Evolutionary conservation across 2,113 vertebrate genomes (phyloP), one percentile per base, ranked within the genome.

Genomic region (Nanorana parkeri): DNA sequence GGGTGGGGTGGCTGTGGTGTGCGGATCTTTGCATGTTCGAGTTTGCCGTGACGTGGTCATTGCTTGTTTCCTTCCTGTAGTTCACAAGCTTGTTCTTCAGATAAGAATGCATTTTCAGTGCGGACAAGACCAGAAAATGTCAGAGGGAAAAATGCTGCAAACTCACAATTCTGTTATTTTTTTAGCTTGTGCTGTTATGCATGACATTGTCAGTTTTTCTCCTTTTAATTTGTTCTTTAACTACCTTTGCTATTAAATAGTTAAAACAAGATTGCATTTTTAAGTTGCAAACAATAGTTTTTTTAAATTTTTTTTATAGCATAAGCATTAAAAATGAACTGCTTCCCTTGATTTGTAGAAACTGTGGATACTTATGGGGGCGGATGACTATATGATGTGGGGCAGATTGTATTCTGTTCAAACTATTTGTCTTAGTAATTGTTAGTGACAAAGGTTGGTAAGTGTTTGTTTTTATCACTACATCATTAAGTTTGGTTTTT

Each of bases 1-100:
- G 80, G 71, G 61, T 83, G 91, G 86, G 89, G 68, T 90, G 80
- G 26, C 36, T 92, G 87, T 89, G 68, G 91, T 87, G 75, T 89
- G 86, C 87, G 89, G 88, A 86, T 91, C 90, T 93, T 91, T 93
- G 92, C 92, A 87, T 83, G 89, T 91, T 93, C 86, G 92, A 87
- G 90, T 93, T 94, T 94, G 92, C 93, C 90, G 20, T 95, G 94
- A 95, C 90, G 92, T 91, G 91, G 91, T 91, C 90, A 92, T 88
- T 85, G 85, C 91, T 47, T 79, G 90, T 91, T 95, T 95, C 94
- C 94, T 95, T 95, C 94, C 94, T 93, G 93, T 90, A 88, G 89
- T 89, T 92, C 86, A 77, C 0, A 73, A 89, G 90, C 86, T 88
- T 91, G 87, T 85, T 88, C 51, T 89, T 84, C 88, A 91, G 94